Evolutionary conservation across 1,140 invertebrate genomes (phyloP).

Genomic region (Cydia amplana): DNA sequence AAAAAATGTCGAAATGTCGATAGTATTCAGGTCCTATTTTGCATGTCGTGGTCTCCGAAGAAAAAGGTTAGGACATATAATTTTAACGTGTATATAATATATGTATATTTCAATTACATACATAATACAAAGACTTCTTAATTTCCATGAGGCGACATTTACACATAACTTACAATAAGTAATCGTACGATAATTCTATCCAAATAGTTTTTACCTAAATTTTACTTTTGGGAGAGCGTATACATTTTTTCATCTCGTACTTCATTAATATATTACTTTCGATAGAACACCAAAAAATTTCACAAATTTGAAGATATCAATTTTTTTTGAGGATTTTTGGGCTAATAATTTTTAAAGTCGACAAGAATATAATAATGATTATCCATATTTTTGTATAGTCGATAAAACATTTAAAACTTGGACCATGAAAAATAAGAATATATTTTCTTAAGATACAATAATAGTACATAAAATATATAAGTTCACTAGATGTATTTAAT

Average conservation of each 20-base stretch:
- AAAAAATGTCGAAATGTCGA: slow-evolving; percentile 63
- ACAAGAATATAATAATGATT: slow-evolving; percentile 79
- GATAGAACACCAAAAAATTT: slow-evolving; percentile 78
- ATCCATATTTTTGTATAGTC: slow-evolving; percentile 79
- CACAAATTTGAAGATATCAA: slow-evolving; percentile 76
- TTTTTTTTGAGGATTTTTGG: slow-evolving; percentile 75
- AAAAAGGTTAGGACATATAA: slow-evolving; percentile 70
- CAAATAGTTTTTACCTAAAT: slow-evolving; percentile 75
- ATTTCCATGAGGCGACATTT: slow-evolving; percentile 75
- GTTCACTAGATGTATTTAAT: slow-evolving; percentile 73
- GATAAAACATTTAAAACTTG: slow-evolving; percentile 80
- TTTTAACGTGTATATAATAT: slow-evolving; percentile 78
- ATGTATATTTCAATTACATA: slow-evolving; percentile 79
- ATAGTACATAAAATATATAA: slow-evolving; percentile 80
- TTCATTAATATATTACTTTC: slow-evolving; percentile 71
- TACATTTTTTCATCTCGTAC: slow-evolving; percentile 74
- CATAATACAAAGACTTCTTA: slow-evolving; percentile 78
- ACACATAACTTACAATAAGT: slow-evolving; percentile 73
- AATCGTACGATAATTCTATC: slow-evolving; percentile 75
- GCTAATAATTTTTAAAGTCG: slow-evolving; percentile 75
- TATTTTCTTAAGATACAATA: slow-evolving; percentile 79
- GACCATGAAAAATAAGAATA: slow-evolving; percentile 80
- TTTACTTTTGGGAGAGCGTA: slow-evolving; percentile 75
- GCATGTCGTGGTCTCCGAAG: slow-evolving; percentile 69
- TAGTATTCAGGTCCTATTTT: slow-evolving; percentile 55